A percentile compares a stretch with the other conserved stretches of the same genome.
Evolutionary conservation across 53 echinoderm and acorn worm species (phyloP).

Genomic region (Luidia sarsii): DNA sequence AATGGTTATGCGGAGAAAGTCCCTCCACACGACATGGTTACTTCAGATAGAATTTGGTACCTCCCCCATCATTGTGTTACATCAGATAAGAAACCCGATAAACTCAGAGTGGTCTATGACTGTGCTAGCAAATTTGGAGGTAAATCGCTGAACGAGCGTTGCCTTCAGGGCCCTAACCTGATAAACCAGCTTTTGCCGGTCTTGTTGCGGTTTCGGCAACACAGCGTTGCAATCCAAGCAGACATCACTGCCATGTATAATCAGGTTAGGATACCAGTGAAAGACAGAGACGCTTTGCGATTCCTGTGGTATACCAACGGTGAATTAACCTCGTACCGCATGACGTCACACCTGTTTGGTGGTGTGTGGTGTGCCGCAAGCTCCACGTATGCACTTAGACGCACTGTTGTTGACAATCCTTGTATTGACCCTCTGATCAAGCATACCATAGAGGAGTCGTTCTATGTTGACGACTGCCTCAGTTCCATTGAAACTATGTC

Average conservation of each 20-base stretch:
- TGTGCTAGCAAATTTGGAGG: conserved; percentile 50
- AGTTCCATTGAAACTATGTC: background rate
- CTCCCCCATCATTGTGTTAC: conserved; percentile 55
- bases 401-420: background rate
- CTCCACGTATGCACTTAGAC: conserved; percentile 7
- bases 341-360: conserved; percentile 25
- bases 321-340: background rate
- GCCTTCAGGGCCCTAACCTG: conserved; percentile 47
- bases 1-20: conserved; percentile 50
- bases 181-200: conserved; percentile 45
- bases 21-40: conserved; percentile 14
- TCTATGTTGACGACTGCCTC: conserved; percentile 14
- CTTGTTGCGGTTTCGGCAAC: conserved; percentile 34
- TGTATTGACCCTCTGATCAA: conserved; percentile 6
- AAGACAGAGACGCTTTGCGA: conserved; percentile 29
- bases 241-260: conserved; percentile 30
- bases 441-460: background rate
- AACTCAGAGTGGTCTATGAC: conserved; percentile 49
- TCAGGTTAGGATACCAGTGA: conserved; percentile 16
- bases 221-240: conserved; percentile 8
- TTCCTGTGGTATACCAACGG: conserved; percentile 23
- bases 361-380: conserved; percentile 23
- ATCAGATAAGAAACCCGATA: conserved; percentile 45
- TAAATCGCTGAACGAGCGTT: conserved; percentile 48
- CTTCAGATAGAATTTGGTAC: conserved; percentile 51